phyloP scores from a whole-genome alignment of 2,888 invertebrate genomes.

The Tachina grossa region DNA sequence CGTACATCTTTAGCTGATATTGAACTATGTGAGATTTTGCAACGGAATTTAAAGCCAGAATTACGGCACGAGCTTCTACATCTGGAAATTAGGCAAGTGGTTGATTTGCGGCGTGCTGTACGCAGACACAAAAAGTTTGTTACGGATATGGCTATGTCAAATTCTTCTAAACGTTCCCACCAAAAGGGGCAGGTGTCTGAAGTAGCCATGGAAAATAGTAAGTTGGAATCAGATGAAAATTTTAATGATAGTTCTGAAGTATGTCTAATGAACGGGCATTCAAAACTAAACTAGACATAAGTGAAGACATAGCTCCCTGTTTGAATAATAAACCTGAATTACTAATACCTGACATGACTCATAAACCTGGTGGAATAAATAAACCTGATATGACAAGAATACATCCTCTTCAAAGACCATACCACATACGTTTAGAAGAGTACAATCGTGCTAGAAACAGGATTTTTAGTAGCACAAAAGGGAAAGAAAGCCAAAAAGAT shows the following conservation, averaged over 20 bases:
- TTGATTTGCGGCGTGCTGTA: conserved; percentile 8
- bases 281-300: not conserved
- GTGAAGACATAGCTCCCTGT: not conserved
- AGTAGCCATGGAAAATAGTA: not conserved
- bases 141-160: not conserved
- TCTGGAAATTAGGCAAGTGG: not conserved
- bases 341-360: no score
- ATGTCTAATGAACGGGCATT: conserved; percentile 13
- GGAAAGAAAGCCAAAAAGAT: no score
- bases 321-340: no score
- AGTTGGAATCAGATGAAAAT: not conserved
- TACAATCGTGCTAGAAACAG: no score
- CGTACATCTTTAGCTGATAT: not conserved
- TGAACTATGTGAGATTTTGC: not conserved
- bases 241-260: not conserved
- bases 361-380: no score
- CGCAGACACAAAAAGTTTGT: conserved; percentile 7
- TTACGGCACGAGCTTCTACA: conserved; percentile 7
- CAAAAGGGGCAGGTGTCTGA: not conserved
- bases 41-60: not conserved
- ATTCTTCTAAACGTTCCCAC: not conserved
- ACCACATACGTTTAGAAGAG: no score
- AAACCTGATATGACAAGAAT: no score
- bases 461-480: no score
- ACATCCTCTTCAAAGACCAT: no score